These are phyloP conservation scores for Holothuria glaberrima DNA, from an alignment of 35 echinoderm and acorn worm genomes.

Conservation along the genomic window DNA sequence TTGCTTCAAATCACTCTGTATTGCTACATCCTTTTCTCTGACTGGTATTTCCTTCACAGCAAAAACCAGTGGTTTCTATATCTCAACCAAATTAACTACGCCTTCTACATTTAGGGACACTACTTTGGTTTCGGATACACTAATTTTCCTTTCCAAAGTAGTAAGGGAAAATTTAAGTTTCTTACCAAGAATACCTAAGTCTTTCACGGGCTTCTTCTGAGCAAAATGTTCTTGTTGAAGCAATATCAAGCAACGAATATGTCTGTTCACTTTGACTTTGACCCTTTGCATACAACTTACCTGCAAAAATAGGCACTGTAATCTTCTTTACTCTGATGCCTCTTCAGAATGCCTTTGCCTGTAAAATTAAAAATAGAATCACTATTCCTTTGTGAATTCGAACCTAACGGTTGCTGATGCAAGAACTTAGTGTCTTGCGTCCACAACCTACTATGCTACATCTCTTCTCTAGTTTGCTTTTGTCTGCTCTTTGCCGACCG, in stretches of 20 bases:
- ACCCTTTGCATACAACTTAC: background rate
- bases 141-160: slow-evolving; percentile 36
- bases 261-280: background rate
- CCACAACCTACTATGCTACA: slow-evolving; percentile 21
- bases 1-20: slow-evolving; percentile 4
- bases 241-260: slow-evolving; percentile 66
- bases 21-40: slow-evolving; percentile 15
- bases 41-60: background rate
- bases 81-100: background rate
- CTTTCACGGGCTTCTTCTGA: background rate
- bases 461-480: background rate
- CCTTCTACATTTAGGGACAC: slow-evolving; percentile 34
- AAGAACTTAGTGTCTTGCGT: slow-evolving; percentile 64
- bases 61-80: slow-evolving; percentile 25
- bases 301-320: slow-evolving; percentile 42
- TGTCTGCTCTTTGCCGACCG: no score
- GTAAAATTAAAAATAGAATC: background rate
- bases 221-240: slow-evolving; percentile 65
- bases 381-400: slow-evolving; percentile 21
- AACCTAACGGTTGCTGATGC: slow-evolving; percentile 27
- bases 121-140: slow-evolving; percentile 24
- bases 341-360: background rate
- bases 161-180: slow-evolving; percentile 25
- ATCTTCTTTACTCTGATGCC: slow-evolving; percentile 28
- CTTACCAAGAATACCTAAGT: no score